Evolutionary conservation across 2,113 vertebrate species (phyloP), one percentile per base, ranked within the genome.

Genomic region (Neotoma lepida): DNA sequence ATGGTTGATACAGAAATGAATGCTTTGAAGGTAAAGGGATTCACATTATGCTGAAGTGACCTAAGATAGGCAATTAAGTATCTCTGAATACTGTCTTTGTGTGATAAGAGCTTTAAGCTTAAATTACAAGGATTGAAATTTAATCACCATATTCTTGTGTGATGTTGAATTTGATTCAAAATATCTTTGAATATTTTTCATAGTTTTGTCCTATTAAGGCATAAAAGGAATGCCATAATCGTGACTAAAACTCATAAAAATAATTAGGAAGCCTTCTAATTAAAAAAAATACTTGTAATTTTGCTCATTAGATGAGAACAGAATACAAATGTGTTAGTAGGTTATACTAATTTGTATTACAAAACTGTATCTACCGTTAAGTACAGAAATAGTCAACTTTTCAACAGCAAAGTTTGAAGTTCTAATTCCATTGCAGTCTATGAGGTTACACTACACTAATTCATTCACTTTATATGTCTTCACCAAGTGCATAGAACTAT

Each of bases 221-320:
- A 92, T 20, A 82, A 26, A n/a, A 63, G 61, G 39, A 89, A 84
- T n/a, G 46, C 0, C 2, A 4, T 46, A 86, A 58, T 14, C 61
- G 3, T 71, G 44, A 9, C 39, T 90, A 90, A 51, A 77, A 90
- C 2, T 74, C 51, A 81, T 64, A 51, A 77, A 81, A 81, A 66
- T n/a, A 71, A 56, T 44, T 49, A 44, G 73, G 30, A 2, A 61
- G 12, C 0, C 63, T 68, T 74, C 1, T 90, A 93, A 93, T 68
- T 91, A 35, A 56, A 87, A 89, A 89, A 89, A 58, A 82, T 49
- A 84, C 41, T 78, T 78, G 26, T 4, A 91, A 94, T 86, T 76
- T 93, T 89, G 9, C 13, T 89, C 18, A 66, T 74, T 84, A 70
- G 22, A 33, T 90, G 20, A 64, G 51, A 96, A 80, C 35, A 15